Conservation (phyloP, 1,140 invertebrate species). For the Maniola jurtina region DNA sequence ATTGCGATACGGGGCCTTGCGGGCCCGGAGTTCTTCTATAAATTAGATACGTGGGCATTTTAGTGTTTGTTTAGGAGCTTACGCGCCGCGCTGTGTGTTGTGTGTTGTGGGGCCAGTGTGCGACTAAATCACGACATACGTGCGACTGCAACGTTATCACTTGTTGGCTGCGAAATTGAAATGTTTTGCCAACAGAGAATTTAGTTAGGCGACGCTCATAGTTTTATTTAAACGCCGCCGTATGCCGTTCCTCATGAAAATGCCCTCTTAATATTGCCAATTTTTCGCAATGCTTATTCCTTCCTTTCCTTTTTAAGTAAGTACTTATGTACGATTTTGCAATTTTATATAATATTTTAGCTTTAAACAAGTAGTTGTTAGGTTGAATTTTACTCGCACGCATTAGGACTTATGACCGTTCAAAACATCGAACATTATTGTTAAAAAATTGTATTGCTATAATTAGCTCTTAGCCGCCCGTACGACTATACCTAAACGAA, state of each 20-base stretch:
- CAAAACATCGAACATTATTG: too few species aligned
- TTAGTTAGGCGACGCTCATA: constrained; percentile 22
- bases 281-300: not conserved
- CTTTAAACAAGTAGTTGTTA: too few species aligned
- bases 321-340: too few species aligned
- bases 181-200: constrained; percentile 28
- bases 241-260: constrained; percentile 17
- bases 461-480: too few species aligned
- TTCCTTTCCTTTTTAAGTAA: too few species aligned
- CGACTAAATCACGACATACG: constrained; percentile 42
- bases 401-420: too few species aligned
- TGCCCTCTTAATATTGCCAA: not conserved
- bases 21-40: constrained; percentile 51
- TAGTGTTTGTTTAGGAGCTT: constrained; percentile 60
- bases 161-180: constrained; percentile 37
- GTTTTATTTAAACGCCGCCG: constrained; percentile 16
- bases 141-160: constrained; percentile 39
- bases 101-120: constrained; percentile 38
- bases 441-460: too few species aligned
- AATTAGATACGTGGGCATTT: constrained; percentile 59
- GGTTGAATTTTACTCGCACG: too few species aligned
- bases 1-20: constrained; percentile 63
- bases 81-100: constrained; percentile 39
- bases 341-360: too few species aligned
- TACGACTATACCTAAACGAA: too few species aligned